Conservation (phyloP, 2,113 vertebrate species). For the Condylura cristata region DNA sequence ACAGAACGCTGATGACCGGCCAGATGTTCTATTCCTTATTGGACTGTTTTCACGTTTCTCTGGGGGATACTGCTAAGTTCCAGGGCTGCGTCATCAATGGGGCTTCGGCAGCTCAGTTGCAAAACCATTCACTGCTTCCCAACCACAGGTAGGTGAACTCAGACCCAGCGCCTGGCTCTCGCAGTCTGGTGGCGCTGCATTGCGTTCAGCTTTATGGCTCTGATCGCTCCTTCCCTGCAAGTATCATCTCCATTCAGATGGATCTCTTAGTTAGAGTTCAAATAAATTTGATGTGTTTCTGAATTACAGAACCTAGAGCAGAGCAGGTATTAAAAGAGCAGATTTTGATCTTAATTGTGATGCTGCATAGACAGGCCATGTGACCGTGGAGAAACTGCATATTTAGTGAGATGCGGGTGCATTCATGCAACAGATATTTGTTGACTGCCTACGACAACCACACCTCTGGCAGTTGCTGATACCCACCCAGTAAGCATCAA, state of each 20-base stretch:
- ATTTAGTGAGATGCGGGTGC: neutral
- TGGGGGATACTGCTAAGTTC: neutral
- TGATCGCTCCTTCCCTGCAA: neutral
- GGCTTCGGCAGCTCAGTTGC: neutral
- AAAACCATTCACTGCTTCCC: neutral
- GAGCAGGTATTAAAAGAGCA: conserved; percentile 31
- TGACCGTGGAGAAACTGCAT: neutral
- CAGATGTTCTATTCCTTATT: neutral
- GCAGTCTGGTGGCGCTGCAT: neutral
- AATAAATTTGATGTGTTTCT: neutral
- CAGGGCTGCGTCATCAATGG: neutral
- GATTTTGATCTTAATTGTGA: neutral
- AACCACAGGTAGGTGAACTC: neutral
- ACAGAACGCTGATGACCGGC: neutral
- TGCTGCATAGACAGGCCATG: too few species aligned
- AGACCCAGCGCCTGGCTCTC: neutral
- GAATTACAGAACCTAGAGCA: neutral
- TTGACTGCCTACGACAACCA: neutral
- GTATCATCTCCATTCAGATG: neutral
- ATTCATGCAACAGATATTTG: neutral
- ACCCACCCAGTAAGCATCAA: neutral
- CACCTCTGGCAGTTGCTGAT: neutral
- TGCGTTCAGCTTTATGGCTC: neutral
- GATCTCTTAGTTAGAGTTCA: neutral
- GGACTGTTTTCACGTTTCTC: neutral